These are phyloP conservation scores for Chrysopilus asiliformis DNA, from an alignment of 2,888 invertebrate genomes.

Conservation along the genomic window DNA sequence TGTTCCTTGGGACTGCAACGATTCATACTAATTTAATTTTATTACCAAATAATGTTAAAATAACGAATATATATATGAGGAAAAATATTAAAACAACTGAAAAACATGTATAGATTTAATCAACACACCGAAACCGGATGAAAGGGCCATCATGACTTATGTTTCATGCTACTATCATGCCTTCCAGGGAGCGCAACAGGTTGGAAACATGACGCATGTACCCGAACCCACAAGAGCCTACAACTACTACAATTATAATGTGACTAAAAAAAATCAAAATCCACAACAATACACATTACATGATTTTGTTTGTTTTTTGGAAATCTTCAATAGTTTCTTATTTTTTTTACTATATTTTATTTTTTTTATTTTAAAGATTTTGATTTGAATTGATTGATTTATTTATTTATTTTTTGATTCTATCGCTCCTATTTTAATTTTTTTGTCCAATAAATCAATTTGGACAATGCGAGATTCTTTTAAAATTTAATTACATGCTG, in stretches of 20 bases:
- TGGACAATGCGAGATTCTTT: too few species aligned
- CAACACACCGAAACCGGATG: constrained; percentile 99
- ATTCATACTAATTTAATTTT: too few species aligned
- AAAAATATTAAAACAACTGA: constrained; percentile 17
- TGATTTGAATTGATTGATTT: neutral
- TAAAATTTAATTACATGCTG: too few species aligned
- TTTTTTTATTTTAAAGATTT: constrained; percentile 4
- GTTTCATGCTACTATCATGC: constrained; percentile 99
- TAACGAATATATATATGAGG: constrained; percentile 4
- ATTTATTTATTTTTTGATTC: constrained; percentile 9
- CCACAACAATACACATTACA: constrained; percentile 34
- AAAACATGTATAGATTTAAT: constrained; percentile 72
- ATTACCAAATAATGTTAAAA: constrained; percentile 1
- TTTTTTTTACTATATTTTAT: constrained; percentile 16
- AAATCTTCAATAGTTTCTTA: too few species aligned
- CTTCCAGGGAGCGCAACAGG: constrained; percentile 99
- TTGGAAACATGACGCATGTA: constrained; percentile 42
- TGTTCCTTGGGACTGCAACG: too few species aligned
- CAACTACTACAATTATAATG: constrained; percentile 37
- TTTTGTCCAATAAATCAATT: too few species aligned
- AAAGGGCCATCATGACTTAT: constrained; percentile 99
- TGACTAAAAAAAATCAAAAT: constrained; percentile 37
- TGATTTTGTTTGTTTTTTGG: constrained; percentile 10
- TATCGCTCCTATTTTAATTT: neutral
- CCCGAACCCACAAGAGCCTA: constrained; percentile 38